These are phyloP conservation scores for Andrena camellia DNA, from an alignment of 2,888 invertebrate species.

Conservation along the genomic window DNA sequence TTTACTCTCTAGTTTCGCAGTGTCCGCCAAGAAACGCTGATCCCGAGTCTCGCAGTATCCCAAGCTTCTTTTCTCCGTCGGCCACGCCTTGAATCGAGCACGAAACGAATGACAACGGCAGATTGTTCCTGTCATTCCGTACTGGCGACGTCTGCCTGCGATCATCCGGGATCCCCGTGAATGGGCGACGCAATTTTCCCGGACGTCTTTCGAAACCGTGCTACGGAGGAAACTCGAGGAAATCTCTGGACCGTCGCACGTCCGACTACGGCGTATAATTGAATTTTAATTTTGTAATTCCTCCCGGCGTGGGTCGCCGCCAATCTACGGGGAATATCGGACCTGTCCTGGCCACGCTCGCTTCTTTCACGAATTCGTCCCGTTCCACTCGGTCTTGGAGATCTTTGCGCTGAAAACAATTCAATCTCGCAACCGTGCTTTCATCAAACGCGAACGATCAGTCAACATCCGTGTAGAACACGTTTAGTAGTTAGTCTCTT, in stretches of 20 bases:
- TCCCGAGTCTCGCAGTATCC: constrained; percentile 25
- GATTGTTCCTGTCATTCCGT: constrained; percentile 77
- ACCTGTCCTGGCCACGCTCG: constrained; percentile 61
- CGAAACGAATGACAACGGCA: constrained; percentile 76
- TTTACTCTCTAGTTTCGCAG: background rate
- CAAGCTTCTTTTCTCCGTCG: constrained; percentile 33
- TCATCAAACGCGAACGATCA: background rate
- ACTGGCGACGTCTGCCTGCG: constrained; percentile 66
- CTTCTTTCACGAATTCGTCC: constrained; percentile 50
- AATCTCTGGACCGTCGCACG: constrained; percentile 64
- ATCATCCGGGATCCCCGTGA: constrained; percentile 71
- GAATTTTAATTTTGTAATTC: constrained; percentile 80
- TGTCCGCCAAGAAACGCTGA: constrained; percentile 5
- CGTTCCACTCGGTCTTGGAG: constrained; percentile 8
- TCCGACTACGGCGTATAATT: constrained; percentile 74
- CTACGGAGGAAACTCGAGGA: constrained; percentile 65
- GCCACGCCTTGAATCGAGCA: constrained; percentile 65
- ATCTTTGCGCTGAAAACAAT: constrained; percentile 17
- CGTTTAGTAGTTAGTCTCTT: background rate
- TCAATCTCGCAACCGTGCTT: background rate
- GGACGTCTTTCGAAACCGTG: constrained; percentile 71
- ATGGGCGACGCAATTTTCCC: constrained; percentile 74
- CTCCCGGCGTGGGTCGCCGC: constrained; percentile 64
- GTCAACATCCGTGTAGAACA: too few species aligned
- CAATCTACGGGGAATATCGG: constrained; percentile 70